Conservation (phyloP, 2,888 invertebrate species). For the Lamellibrachia satsuma region DNA sequence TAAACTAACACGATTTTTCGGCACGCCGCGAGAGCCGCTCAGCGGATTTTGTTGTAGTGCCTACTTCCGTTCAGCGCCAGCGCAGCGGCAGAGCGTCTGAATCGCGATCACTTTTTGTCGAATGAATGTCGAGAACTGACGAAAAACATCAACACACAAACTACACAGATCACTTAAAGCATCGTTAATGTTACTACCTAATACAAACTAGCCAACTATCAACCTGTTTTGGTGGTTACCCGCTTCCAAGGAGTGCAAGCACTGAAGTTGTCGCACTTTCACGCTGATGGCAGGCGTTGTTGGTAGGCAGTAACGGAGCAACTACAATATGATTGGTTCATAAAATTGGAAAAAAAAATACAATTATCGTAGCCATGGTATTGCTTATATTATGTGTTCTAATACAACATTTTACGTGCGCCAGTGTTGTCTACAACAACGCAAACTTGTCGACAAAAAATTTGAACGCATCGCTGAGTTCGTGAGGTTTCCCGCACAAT, state of each 20-base stretch:
- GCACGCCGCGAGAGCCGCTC: too few species aligned
- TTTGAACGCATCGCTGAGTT: neutral
- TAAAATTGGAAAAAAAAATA: neutral
- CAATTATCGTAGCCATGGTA: neutral
- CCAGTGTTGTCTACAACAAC: neutral
- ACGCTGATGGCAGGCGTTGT: neutral
- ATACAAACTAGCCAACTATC: neutral
- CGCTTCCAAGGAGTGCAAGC: neutral
- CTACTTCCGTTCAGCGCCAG: neutral
- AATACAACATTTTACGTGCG: neutral
- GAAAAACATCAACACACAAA: neutral
- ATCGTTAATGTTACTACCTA: neutral
- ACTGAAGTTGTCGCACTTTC: neutral
- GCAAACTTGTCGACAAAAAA: neutral
- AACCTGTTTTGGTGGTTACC: neutral
- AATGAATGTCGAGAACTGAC: neutral
- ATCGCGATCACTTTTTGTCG: neutral
- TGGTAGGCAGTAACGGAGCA: constrained; percentile 5
- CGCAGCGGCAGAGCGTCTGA: neutral
- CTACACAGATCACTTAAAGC: neutral
- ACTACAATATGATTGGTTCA: neutral
- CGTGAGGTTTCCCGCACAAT: neutral
- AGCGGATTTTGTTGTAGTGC: too few species aligned
- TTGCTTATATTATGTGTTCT: neutral
- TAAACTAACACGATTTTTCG: too few species aligned